A percentile compares a stretch with the other conserved stretches of the same genome.
phyloP scores from a whole-genome alignment of 2,888 invertebrate genomes.

The Pachliopta kotzebuea region DNA sequence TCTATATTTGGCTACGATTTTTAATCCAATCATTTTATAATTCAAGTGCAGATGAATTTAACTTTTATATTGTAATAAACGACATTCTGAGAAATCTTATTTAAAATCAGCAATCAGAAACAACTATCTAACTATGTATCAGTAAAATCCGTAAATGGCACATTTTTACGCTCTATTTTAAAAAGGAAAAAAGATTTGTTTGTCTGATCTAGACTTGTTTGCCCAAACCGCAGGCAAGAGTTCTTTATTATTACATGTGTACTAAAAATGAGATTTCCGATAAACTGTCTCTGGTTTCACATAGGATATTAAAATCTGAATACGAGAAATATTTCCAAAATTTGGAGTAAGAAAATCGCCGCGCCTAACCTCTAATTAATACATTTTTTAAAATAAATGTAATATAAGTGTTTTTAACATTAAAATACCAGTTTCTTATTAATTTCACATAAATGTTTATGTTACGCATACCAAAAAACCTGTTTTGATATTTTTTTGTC shows the following conservation, averaged over 20 bases:
- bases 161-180: neutral
- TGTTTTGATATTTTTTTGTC: no score
- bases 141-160: neutral
- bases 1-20: no score
- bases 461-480: no score
- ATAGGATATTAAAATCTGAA: no score
- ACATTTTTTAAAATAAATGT: no score
- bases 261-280: neutral
- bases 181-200: neutral
- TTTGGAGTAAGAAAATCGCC: no score
- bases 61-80: neutral
- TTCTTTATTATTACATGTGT: neutral
- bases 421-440: no score
- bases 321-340: no score
- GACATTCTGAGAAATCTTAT: neutral
- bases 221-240: neutral
- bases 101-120: neutral
- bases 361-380: no score
- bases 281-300: no score
- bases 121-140: neutral
- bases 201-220: neutral
- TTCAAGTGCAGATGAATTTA: neutral
- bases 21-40: neutral
- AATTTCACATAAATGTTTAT: no score
- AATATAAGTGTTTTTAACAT: no score